These are phyloP conservation scores for Oeneis ivallda DNA, from an alignment of 2,888 invertebrate species.

Conservation along the genomic window DNA sequence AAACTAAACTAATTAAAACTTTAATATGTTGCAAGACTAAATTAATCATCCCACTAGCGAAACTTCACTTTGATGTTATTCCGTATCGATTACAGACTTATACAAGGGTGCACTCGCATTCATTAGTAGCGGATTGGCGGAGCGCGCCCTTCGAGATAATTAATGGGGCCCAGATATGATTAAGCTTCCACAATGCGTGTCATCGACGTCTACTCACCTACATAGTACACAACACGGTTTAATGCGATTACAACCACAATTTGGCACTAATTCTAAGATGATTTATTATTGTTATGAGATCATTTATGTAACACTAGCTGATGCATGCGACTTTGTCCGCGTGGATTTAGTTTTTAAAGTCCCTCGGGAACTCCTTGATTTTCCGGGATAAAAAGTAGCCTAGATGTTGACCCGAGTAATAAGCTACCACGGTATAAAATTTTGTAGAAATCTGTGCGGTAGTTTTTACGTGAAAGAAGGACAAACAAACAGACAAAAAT, in stretches of 20 bases:
- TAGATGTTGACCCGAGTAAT: too few relatives aligned
- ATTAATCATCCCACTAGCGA: conserved; percentile 1
- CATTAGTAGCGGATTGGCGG: conserved; percentile 56
- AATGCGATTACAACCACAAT: conserved; percentile 63
- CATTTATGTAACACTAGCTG: conserved; percentile 24
- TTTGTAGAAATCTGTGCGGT: too few relatives aligned
- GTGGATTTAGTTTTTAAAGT: too few relatives aligned
- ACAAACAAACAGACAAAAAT: too few relatives aligned
- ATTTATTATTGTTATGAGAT: conserved; percentile 36
- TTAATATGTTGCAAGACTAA: too few relatives aligned
- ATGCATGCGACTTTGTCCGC: too few relatives aligned
- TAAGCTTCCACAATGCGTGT: conserved; percentile 71
- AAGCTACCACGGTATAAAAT: too few relatives aligned
- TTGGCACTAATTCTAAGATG: conserved; percentile 42
- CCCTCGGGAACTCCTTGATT: too few relatives aligned
- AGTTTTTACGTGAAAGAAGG: too few relatives aligned
- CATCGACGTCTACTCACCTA: conserved; percentile 55
- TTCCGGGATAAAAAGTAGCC: too few relatives aligned
- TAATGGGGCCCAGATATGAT: conserved; percentile 72
- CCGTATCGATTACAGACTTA: conserved; percentile 27
- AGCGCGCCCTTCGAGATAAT: conserved; percentile 62
- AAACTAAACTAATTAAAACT: not conserved
- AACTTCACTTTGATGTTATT: conserved; percentile 19
- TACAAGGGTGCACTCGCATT: conserved; percentile 44
- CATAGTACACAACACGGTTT: conserved; percentile 41